Evolutionary conservation across 2,888 invertebrate species (phyloP), one percentile per base, ranked within the genome.

Genomic region (Augiades crinisus): DNA sequence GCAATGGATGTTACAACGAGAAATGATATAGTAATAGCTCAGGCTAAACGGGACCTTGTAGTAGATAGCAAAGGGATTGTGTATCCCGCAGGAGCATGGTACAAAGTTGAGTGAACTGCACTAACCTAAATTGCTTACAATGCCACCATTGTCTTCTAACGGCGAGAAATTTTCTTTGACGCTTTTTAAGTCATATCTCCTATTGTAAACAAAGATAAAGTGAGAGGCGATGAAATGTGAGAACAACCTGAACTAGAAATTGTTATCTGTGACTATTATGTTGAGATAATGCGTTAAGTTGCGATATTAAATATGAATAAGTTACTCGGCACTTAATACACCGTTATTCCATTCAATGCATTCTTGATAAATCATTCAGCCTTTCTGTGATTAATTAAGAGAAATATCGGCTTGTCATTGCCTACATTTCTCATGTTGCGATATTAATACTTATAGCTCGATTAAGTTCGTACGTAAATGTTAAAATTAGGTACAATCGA

Each of bases 71-170:
- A 69, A 72, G 69, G 71, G 73, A 77, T 75, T 76, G 71, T 71
- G 65, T 81, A 78, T 86, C 86, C 83, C 81, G 65, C 75, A 78
- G 84, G 84, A 86, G 76, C 68, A 68, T 63, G 73, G 67, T 65
- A 60, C 69, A 63, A 75, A 81, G 87, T 84, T 88, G 83, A 86
- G 74, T 86, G 86, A 85, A 87, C 87, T 78, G 72, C 59, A 62
- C 75, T 83, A 83, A 86, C 84, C 86, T 72, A 83, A 81, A 86
- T 85, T 75, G 75, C 73, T 64, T 66, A 81, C 83, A 86, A 82
- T 75, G 74, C 65, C 68, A 68, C 69, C 72, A 78, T 86, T 86
- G 84, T 86, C 71, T 78, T 62, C 59, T 62, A 63, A 66, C 65
- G 70, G 69, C 67, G 64, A 69, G 72, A 74, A 72, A 73, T 73